These are phyloP conservation scores for Bicyclus anynana DNA, from an alignment of 1,140 invertebrate species.

Conservation along the genomic window DNA sequence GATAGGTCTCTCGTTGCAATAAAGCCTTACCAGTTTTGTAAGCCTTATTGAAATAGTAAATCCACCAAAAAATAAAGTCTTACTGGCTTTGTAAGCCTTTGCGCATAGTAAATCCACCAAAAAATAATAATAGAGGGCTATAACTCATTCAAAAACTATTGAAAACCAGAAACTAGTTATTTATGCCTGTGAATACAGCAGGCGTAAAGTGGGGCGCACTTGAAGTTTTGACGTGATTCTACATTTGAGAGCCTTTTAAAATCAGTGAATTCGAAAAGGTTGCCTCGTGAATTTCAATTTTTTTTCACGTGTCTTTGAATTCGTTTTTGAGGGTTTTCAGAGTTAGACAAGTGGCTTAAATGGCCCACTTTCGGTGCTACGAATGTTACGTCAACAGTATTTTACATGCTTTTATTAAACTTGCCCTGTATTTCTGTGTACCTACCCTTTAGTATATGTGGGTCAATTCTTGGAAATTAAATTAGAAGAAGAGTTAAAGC, in stretches of 20 bases:
- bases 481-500: too few relatives aligned
- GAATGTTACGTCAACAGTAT: not conserved
- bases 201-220: conserved; percentile 28
- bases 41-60: too few relatives aligned
- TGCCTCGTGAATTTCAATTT: not conserved
- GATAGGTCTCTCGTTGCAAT: too few relatives aligned
- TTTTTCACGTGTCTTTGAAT: not conserved
- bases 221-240: conserved; percentile 44
- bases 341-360: not conserved
- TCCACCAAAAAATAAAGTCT: too few relatives aligned
- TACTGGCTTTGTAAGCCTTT: too few relatives aligned
- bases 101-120: not conserved
- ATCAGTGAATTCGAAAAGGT: conserved; percentile 4
- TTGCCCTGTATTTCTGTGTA: too few relatives aligned
- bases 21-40: too few relatives aligned
- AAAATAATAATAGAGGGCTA: not conserved
- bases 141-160: conserved; percentile 2
- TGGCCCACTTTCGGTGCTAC: not conserved
- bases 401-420: too few relatives aligned
- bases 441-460: too few relatives aligned
- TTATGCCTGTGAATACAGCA: conserved; percentile 18
- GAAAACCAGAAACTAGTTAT: conserved; percentile 9
- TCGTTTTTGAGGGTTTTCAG: not conserved
- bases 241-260: conserved; percentile 25
- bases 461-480: too few relatives aligned